Base-by-base conservation (phyloP, 1,140 invertebrate species). In the Littorina saxatilis region DNA sequence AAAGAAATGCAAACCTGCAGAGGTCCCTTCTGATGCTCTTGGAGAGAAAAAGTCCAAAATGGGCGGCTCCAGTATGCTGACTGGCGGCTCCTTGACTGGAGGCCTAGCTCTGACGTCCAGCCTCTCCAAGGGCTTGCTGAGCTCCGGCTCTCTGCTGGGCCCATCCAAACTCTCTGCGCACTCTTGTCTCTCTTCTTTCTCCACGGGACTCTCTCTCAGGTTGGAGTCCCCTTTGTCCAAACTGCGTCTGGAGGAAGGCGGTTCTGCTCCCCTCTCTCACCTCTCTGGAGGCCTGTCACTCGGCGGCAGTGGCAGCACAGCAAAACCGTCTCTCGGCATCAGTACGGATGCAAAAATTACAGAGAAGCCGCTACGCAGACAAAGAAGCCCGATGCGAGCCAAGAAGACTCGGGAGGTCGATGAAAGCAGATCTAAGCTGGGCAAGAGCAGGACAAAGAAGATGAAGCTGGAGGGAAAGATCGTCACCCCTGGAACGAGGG, bases 361-460 rank as follows among this genome's bases (percentile, higher is more conserved):
- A 13, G n/a, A n/a, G 37, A 74, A 58, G 37, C 23, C 15, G 1
- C 20, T 23, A 7, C 29, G 5, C 68, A 27, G 40, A 68, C 52
- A 52, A 9, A 50, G 74, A 20, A 40, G 39, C 61, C 39, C 35
- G 20, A 37, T 43, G 20, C 50, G 17, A 37, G 17, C n/a, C 23
- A 81, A 75, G 61, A 43, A 29, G 61, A 63, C n/a, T 17, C 32
- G 43, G 9, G 47, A 2, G 15, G 40, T 20, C n/a, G 55, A 74
- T 13, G 58, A 40, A 32, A 15, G 72, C 37, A 43, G 66, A 27
- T 66, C 40, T 15, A 74, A 35, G 39, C 27, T 47, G 0, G 58
- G 58, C 13, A 47, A 40, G 43, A 76, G 79, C 63, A 80, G 27
- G 32, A 75, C 72, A 32, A 84, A 84, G 68, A 84, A 84, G 52